These are phyloP conservation scores for Adoxophyes honmai DNA, from an alignment of 1,140 invertebrate genomes.

Conservation along the genomic window DNA sequence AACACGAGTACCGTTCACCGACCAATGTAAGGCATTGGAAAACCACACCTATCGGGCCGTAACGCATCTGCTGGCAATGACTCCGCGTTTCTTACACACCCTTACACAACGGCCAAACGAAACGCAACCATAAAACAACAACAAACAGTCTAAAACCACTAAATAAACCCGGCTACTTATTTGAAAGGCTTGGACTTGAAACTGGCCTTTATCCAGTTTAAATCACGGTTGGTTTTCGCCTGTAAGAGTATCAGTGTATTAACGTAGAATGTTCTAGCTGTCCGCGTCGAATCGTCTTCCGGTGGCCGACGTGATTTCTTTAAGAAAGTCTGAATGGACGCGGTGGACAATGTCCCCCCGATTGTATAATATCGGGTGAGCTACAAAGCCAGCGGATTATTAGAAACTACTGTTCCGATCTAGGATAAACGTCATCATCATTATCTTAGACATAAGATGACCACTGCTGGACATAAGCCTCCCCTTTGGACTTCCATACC, in stretches of 20 bases:
- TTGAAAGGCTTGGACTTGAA: not conserved
- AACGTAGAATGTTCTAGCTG: constrained; percentile 52
- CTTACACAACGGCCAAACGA: constrained; percentile 18
- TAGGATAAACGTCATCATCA: no score
- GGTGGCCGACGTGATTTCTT: constrained; percentile 72
- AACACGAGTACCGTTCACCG: constrained; percentile 3
- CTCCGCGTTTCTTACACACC: constrained; percentile 39
- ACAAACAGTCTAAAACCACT: not conserved
- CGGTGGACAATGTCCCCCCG: constrained; percentile 64
- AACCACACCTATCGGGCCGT: constrained; percentile 43
- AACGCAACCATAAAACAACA: not conserved
- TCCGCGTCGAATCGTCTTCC: constrained; percentile 71
- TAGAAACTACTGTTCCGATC: no score
- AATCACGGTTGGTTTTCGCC: constrained; percentile 28
- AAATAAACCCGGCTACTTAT: not conserved
- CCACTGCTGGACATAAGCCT: no score
- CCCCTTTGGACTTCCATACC: no score
- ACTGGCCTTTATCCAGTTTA: constrained; percentile 2
- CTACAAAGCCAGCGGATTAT: not conserved
- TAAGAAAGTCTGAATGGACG: constrained; percentile 70
- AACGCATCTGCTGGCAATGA: constrained; percentile 51
- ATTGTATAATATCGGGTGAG: constrained; percentile 36
- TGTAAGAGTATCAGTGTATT: not conserved
- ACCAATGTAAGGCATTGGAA: constrained; percentile 18
- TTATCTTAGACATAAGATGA: no score